Conservation (phyloP, 35 echinoderm and acorn worm species). For the Stichopus chloronotus region DNA sequence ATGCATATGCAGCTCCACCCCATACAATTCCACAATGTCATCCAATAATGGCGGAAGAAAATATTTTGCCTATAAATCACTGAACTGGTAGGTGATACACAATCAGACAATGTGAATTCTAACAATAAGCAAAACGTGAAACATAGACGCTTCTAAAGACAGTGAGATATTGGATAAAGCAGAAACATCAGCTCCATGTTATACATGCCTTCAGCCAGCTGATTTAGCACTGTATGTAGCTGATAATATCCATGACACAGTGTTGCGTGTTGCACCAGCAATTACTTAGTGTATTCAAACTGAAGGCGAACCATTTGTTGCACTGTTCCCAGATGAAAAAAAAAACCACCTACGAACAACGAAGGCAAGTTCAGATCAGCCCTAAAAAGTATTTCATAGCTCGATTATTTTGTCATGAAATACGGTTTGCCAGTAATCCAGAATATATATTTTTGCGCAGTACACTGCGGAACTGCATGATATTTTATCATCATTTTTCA, state of each 20-base stretch:
- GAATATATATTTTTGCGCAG: constrained; percentile 25
- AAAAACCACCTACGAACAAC: not conserved
- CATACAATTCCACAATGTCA: too few species aligned
- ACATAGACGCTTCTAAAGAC: too few species aligned
- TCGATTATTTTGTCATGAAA: constrained; percentile 45
- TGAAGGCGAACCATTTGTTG: not conserved
- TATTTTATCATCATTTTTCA: not conserved
- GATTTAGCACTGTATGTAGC: constrained; percentile 26
- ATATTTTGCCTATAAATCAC: too few species aligned
- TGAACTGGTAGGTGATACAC: too few species aligned
- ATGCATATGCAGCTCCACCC: not conserved
- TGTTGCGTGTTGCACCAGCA: constrained; percentile 30
- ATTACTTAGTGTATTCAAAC: not conserved
- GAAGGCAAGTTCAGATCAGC: not conserved
- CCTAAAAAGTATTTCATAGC: constrained; percentile 35
- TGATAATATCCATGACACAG: not conserved
- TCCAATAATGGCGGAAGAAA: too few species aligned
- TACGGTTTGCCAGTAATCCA: constrained; percentile 30
- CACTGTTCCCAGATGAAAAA: constrained; percentile 20
- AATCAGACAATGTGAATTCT: too few species aligned
- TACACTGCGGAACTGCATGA: not conserved
- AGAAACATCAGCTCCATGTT: constrained; percentile 17
- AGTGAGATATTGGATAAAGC: not conserved
- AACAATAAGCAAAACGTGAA: too few species aligned
- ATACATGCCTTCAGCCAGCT: constrained; percentile 2